These are phyloP conservation scores for Nyctereutes procyonoides DNA, from an alignment of 2,113 vertebrate species.

Conservation along the genomic window DNA sequence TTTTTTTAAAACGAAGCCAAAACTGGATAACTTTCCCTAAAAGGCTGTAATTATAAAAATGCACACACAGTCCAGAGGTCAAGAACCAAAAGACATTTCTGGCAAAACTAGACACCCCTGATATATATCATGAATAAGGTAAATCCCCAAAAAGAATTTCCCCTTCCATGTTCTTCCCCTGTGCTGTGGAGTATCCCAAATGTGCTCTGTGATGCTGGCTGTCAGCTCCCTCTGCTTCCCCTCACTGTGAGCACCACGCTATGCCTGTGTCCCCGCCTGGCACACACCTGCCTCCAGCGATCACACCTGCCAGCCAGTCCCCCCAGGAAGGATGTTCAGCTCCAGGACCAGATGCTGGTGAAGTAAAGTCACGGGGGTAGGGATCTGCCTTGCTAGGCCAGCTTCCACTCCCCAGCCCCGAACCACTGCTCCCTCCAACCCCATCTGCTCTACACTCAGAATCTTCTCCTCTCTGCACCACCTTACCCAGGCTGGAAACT, in stretches of 20 bases:
- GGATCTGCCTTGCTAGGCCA: background rate
- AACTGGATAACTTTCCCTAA: constrained; percentile 69
- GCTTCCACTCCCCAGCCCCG: background rate
- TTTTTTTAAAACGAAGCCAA: constrained; percentile 81
- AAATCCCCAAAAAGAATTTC: background rate
- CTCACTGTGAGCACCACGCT: background rate
- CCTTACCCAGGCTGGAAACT: background rate
- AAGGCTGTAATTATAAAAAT: constrained; percentile 78
- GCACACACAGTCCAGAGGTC: background rate
- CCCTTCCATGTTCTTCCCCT: background rate
- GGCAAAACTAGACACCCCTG: background rate
- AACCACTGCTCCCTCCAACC: background rate
- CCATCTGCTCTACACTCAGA: background rate
- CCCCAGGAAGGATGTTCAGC: background rate
- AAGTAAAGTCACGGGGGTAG: background rate
- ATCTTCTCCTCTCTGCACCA: background rate
- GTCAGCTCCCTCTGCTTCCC: background rate
- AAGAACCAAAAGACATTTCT: background rate
- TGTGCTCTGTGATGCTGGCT: rapidly evolving
- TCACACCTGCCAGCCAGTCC: background rate
- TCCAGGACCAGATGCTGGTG: background rate
- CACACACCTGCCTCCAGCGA: background rate
- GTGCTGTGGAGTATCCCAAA: background rate
- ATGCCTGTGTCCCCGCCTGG: rapidly evolving
- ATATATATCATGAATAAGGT: background rate